phyloP scores from a whole-genome alignment of 2,113 vertebrate genomes.

The Papio anubis region DNA sequence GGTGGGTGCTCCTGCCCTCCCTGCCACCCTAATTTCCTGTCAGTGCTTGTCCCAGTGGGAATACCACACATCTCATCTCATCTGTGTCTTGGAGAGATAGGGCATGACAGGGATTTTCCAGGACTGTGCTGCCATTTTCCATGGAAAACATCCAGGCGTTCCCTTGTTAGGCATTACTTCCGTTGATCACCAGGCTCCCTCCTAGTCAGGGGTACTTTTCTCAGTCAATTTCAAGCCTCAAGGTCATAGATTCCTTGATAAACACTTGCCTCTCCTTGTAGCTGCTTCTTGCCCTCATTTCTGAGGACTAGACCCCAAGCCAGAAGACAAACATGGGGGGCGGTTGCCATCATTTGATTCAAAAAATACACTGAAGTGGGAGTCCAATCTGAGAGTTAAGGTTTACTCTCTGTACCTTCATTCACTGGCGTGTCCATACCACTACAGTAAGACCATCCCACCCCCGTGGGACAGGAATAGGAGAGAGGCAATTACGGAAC shows the following conservation, averaged over 20 bases:
- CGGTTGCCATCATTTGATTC: background rate
- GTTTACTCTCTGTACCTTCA: background rate
- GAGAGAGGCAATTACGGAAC: background rate
- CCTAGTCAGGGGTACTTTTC: background rate
- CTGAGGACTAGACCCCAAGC: background rate
- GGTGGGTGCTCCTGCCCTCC: background rate
- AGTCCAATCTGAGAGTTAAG: background rate
- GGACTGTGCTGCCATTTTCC: background rate
- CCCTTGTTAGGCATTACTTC: background rate
- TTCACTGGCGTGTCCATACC: background rate
- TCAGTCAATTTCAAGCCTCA: background rate
- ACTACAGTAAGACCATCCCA: background rate
- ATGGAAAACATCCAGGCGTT: background rate
- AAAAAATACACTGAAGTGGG: slow-evolving; percentile 10
- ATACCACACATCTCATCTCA: background rate
- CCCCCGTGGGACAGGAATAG: background rate
- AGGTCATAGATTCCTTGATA: background rate
- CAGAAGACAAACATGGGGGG: background rate
- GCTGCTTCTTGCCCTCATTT: background rate
- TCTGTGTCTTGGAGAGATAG: background rate
- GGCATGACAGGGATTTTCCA: slow-evolving; percentile 4
- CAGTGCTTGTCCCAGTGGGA: background rate
- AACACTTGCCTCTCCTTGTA: background rate
- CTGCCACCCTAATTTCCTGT: slow-evolving; percentile 9
- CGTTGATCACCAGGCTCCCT: background rate